Percentiles rank a stretch among this genome's conserved stretches.
phyloP scores from a whole-genome alignment of 2,113 vertebrate species.

The Myotis brandtii region DNA sequence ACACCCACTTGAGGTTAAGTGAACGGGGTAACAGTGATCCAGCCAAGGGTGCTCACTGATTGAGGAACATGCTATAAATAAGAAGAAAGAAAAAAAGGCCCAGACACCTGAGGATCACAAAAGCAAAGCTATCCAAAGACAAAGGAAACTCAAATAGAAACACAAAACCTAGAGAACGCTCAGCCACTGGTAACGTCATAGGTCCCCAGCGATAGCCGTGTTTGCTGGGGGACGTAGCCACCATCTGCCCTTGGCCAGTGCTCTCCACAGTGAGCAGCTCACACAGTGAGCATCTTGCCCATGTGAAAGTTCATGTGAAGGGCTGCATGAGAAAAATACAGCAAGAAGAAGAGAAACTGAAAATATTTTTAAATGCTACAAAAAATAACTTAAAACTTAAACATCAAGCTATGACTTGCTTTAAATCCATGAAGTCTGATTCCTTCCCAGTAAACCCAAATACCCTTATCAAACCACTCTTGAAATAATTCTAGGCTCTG shows the following conservation, averaged over 20 bases:
- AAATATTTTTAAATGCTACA: neutral
- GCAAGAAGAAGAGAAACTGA: neutral
- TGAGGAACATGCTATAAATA: neutral
- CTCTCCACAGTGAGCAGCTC: neutral
- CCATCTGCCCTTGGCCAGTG: neutral
- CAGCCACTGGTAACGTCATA: neutral
- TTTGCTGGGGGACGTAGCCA: neutral
- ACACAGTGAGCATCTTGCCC: neutral
- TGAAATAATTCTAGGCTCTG: constrained; percentile 45
- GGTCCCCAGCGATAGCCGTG: neutral
- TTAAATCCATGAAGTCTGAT: neutral
- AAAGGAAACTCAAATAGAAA: neutral
- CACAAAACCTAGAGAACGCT: neutral
- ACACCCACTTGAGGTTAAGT: neutral
- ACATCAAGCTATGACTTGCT: neutral
- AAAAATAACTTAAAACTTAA: neutral
- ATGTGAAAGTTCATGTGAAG: neutral
- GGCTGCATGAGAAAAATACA: neutral
- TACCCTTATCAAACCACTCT: constrained; percentile 29
- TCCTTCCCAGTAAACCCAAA: constrained; percentile 25
- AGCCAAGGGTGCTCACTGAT: neutral
- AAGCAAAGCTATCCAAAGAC: neutral
- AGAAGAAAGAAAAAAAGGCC: neutral
- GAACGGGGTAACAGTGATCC: neutral
- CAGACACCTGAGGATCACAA: neutral